Base-by-base conservation (phyloP, 92 coral and sea anemone species). In the Phenganax subtilis region DNA sequence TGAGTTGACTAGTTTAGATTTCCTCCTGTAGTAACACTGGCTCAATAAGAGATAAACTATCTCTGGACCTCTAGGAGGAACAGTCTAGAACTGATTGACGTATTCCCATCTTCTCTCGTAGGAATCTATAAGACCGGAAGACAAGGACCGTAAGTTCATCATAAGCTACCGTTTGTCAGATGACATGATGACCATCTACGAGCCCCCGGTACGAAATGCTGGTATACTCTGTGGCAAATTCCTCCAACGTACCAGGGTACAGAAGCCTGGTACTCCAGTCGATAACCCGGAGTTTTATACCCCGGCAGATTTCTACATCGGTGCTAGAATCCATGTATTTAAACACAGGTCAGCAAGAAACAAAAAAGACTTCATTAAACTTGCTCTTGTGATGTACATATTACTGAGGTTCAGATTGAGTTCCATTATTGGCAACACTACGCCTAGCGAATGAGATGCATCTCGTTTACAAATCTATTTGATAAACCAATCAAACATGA, bases 201-300 rank as follows among this genome's bases (percentile, higher is more conserved):
- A 96, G 63, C 97, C 99, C 57, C 97, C 99, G 44, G 92, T 93
- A 14, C 89, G 99, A 81, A 96, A 96, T 86, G 99, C 99, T 27
- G 99, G 99, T 20, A 96, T 96, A 57, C 89, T 96, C 81, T 93
- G 99, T 72, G 99, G 99, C 7, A 92, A 96, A 84, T 96, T 92
- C 87, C 93, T 96, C 3, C 93, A 96, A 64, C 97, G 99, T n/a
- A 96, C 99, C 7, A 80, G 85, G 79, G 99, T 97, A 6, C 89
- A 89, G 56, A 96, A 96, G 62, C 97, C 99, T 53, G 97, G 99
- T 9, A 88, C 96, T 7, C 90, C 93, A 27, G 92, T 91, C n/a
- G 97, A 96, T 86, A 96, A 96, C 70, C 99, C 99, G 12, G 92
- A 85, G 30, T 96, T 96, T 88, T 96, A 96, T 85, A 92, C 92